A percentile compares a stretch with the other conserved stretches of the same genome.
Evolutionary conservation across 1,140 invertebrate species (phyloP).

Genomic region (Heliconius himera): DNA sequence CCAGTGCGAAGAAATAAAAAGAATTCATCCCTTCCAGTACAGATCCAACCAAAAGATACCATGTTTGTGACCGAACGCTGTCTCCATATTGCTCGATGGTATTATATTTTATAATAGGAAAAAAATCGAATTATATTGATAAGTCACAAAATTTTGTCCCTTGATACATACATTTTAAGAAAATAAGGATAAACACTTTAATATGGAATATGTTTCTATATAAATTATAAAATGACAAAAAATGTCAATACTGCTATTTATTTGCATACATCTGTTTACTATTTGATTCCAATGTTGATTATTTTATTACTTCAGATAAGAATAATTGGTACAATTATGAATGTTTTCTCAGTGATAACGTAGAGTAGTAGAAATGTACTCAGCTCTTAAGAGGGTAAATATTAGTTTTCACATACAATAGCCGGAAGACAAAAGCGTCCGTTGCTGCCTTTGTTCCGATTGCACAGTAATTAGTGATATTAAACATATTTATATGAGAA

Average conservation of each 20-base stretch:
- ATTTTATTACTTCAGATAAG: slow-evolving; percentile 6
- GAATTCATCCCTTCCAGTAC: no score
- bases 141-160: no score
- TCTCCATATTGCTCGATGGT: no score
- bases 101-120: no score
- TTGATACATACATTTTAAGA: no score
- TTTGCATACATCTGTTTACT: background rate
- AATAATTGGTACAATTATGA: slow-evolving; percentile 3
- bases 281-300: background rate
- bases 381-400: slow-evolving; percentile 22
- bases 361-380: slow-evolving; percentile 20
- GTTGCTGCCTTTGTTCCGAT: background rate
- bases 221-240: no score
- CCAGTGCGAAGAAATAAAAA: no score
- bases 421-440: slow-evolving; percentile 31
- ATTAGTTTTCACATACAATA: slow-evolving; percentile 26
- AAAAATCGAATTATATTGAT: no score
- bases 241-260: background rate
- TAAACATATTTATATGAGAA: background rate
- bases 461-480: background rate
- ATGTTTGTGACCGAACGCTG: no score
- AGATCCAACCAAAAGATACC: no score
- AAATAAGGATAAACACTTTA: no score
- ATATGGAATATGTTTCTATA: no score
- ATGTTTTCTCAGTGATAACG: slow-evolving; percentile 16